Evolutionary conservation across 2,888 invertebrate genomes (phyloP).

Genomic region (Osedax fenrisi): DNA sequence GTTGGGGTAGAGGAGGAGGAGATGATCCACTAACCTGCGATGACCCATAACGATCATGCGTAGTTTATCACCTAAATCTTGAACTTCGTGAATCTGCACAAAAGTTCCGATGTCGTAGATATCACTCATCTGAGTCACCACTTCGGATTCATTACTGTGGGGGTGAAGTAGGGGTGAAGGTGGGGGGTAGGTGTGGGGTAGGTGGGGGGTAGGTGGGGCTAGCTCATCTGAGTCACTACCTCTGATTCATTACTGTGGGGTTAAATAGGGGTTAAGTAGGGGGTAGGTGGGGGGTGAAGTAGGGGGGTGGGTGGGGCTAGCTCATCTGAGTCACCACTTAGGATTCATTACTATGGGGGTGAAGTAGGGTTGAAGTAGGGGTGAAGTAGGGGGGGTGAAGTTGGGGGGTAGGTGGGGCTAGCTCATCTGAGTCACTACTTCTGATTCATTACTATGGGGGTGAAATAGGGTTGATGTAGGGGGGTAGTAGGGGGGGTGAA

Average conservation of each 20-base stretch:
- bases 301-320: background rate
- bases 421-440: constrained; percentile 69
- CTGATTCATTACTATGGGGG: constrained; percentile 62
- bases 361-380: background rate
- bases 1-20: no score
- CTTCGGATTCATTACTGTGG: constrained; percentile 66
- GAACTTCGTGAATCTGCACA: constrained; percentile 92
- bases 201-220: background rate
- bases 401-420: background rate
- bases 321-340: constrained; percentile 71
- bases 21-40: constrained; percentile 52
- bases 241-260: constrained; percentile 64
- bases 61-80: constrained; percentile 78
- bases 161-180: background rate
- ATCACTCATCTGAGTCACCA: constrained; percentile 71
- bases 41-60: constrained; percentile 88
- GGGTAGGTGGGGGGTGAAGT: background rate
- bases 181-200: background rate
- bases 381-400: background rate
- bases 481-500: background rate
- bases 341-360: constrained; percentile 59
- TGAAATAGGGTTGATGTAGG: background rate
- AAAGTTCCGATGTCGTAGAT: constrained; percentile 83
- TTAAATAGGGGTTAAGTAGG: background rate
- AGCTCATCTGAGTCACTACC: constrained; percentile 67